Evolutionary conservation across 2,888 invertebrate species (phyloP).

Genomic region (Lithophane semibrunnea): DNA sequence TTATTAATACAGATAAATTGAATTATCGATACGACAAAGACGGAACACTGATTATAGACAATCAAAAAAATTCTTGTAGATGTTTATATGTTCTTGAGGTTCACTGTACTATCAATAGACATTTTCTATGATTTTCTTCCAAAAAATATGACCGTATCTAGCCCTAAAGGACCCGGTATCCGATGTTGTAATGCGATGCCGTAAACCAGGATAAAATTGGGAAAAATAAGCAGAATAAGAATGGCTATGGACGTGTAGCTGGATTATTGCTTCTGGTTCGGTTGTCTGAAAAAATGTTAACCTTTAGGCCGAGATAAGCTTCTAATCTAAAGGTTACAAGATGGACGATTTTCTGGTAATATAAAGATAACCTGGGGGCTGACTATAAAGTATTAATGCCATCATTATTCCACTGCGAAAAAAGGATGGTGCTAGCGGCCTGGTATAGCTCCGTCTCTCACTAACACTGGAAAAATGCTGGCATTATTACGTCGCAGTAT

Average conservation of each 20-base stretch:
- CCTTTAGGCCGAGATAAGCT: constrained; percentile 42
- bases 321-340: constrained; percentile 42
- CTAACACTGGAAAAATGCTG: no score
- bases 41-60: neutral
- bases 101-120: constrained; percentile 3
- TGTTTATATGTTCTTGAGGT: neutral
- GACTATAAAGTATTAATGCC: no score
- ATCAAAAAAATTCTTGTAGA: neutral
- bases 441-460: no score
- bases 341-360: constrained; percentile 25
- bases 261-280: constrained; percentile 39
- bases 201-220: constrained; percentile 59
- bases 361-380: constrained; percentile 14
- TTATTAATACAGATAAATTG: no score
- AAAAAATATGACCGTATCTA: constrained; percentile 48
- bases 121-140: constrained; percentile 46
- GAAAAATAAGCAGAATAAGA: constrained; percentile 55
- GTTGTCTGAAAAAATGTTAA: constrained; percentile 40
- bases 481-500: no score
- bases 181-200: constrained; percentile 53
- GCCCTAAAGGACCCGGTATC: constrained; percentile 38
- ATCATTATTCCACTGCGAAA: no score
- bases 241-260: constrained; percentile 20
- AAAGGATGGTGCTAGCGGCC: no score
- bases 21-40: no score